Evolutionary conservation across 2,888 invertebrate species (phyloP).

Genomic region (Salticus scenicus): DNA sequence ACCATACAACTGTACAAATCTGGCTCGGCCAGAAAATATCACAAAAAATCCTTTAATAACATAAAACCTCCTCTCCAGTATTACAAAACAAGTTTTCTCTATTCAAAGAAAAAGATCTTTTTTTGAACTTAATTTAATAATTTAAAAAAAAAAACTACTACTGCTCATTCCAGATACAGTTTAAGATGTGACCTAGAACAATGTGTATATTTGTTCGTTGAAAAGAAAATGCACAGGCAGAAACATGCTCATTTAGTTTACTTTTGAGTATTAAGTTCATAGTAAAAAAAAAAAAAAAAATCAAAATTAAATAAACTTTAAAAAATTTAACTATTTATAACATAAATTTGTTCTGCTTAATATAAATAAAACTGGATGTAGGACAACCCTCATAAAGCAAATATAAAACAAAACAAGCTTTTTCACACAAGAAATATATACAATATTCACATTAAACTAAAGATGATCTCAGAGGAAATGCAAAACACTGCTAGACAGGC

Average conservation of each 20-base stretch:
- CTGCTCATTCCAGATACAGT: not conserved
- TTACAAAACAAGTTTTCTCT: not conserved
- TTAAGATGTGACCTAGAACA: not conserved
- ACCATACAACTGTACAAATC: conserved; percentile 67
- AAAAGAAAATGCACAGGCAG: not conserved
- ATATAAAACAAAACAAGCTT: not conserved
- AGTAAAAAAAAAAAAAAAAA: too few relatives aligned
- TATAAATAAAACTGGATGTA: conserved; percentile 7
- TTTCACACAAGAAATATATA: not conserved
- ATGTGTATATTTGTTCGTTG: conserved; percentile 15
- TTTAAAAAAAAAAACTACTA: too few relatives aligned
- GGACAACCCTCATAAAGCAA: conserved; percentile 2
- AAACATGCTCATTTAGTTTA: too few relatives aligned
- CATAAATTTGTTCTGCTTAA: conserved; percentile 1
- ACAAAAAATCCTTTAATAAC: conserved; percentile 63
- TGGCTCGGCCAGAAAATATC: conserved; percentile 61
- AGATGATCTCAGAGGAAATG: not conserved
- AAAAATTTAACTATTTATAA: not conserved
- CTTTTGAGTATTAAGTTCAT: too few relatives aligned
- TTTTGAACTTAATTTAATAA: too few relatives aligned
- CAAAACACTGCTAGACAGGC: not conserved
- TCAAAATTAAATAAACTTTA: too few relatives aligned
- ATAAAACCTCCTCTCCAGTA: conserved; percentile 18
- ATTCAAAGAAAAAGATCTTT: conserved; percentile 20
- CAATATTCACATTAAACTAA: not conserved